Percentiles rank a stretch among this genome's conserved stretches.
These are phyloP conservation scores for Condylura cristata DNA, from an alignment of 2,113 vertebrate genomes.

Conservation along the genomic window DNA sequence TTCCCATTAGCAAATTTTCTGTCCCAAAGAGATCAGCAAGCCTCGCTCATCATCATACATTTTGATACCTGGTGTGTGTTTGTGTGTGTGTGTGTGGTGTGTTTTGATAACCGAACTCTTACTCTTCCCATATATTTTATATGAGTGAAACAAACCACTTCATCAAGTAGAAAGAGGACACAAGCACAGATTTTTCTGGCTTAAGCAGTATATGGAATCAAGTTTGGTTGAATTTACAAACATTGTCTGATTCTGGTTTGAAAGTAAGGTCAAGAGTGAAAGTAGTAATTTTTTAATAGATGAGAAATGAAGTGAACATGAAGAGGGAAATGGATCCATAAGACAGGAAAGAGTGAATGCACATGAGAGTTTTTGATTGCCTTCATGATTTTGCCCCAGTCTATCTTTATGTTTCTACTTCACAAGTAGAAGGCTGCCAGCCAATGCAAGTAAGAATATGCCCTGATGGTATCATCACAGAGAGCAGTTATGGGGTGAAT, in stretches of 20 bases:
- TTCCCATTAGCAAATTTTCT: neutral
- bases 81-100: neutral
- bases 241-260: neutral
- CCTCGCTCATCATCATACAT: neutral
- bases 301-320: neutral
- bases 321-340: neutral
- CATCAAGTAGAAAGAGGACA: neutral
- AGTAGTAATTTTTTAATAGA: neutral
- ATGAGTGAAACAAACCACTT: neutral
- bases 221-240: neutral
- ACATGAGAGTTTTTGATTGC: neutral
- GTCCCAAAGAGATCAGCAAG: neutral
- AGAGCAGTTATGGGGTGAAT: neutral
- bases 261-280: neutral
- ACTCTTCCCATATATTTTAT: neutral
- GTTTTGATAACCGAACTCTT: neutral
- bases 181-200: neutral
- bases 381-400: neutral
- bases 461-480: neutral
- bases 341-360: neutral
- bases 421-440: neutral
- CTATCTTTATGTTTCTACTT: neutral
- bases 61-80: neutral
- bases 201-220: neutral
- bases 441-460: neutral